These are phyloP conservation scores for Heteromyza rotundicornis DNA, from an alignment of 2,888 invertebrate genomes.

Conservation along the genomic window DNA sequence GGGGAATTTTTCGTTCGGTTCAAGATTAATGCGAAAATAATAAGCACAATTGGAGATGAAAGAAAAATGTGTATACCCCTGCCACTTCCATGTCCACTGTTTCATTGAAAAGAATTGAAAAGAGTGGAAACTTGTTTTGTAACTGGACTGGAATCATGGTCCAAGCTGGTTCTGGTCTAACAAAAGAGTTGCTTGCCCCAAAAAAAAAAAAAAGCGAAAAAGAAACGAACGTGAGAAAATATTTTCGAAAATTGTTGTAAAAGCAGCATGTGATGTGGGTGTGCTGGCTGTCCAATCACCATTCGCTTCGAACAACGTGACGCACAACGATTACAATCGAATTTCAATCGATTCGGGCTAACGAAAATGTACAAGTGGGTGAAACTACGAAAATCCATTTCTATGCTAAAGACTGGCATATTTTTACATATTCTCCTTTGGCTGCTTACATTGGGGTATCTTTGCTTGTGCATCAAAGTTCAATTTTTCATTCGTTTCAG, in stretches of 20 bases:
- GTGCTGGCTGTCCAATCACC: neutral
- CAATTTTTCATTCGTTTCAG: constrained; percentile 23
- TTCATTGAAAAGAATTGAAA: too few relatives aligned
- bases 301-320: neutral
- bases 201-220: neutral
- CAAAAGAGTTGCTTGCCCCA: neutral
- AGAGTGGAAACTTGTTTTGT: too few relatives aligned
- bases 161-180: neutral
- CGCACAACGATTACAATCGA: neutral
- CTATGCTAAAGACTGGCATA: too few relatives aligned
- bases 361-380: too few relatives aligned
- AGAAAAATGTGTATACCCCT: too few relatives aligned
- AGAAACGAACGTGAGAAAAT: constrained; percentile 6
- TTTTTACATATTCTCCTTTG: too few relatives aligned
- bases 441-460: too few relatives aligned
- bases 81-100: too few relatives aligned
- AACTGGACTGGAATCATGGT: too few relatives aligned
- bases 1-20: neutral
- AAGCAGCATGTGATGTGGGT: constrained; percentile 20
- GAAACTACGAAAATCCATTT: too few relatives aligned
- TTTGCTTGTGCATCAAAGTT: constrained; percentile 28
- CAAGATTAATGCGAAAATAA: constrained; percentile 25
- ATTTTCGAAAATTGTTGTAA: neutral
- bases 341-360: too few relatives aligned
- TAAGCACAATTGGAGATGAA: too few relatives aligned